These are phyloP conservation scores for Octopus sinensis DNA, from an alignment of 1,140 invertebrate species.

Conservation along the genomic window DNA sequence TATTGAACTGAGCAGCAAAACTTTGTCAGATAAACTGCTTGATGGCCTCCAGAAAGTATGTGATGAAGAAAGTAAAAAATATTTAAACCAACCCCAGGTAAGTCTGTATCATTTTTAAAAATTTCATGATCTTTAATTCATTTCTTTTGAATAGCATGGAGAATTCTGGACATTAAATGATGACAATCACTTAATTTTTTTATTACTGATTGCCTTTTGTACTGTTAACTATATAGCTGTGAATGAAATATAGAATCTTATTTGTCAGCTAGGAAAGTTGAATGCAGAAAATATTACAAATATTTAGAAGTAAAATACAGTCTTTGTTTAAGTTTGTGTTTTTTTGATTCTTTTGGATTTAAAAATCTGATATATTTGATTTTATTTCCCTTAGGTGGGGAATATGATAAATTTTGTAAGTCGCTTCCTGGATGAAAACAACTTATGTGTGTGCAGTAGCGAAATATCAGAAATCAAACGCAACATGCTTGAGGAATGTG, in stretches of 20 bases:
- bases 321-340: too few relatives aligned
- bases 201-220: too few relatives aligned
- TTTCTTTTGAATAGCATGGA: not conserved
- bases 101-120: not conserved
- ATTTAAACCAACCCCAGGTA: constrained; percentile 62
- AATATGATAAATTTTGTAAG: constrained; percentile 65
- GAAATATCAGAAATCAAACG: constrained; percentile 68
- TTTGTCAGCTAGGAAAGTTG: too few relatives aligned
- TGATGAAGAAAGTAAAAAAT: constrained; percentile 67
- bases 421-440: constrained; percentile 71
- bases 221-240: too few relatives aligned
- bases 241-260: too few relatives aligned
- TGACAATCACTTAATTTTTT: not conserved
- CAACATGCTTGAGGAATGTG: constrained; percentile 54
- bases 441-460: constrained; percentile 71
- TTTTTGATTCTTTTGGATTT: not conserved
- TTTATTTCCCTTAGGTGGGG: constrained; percentile 56
- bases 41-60: constrained; percentile 65
- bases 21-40: constrained; percentile 66
- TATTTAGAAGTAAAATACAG: too few relatives aligned
- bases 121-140: not conserved
- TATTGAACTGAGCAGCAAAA: constrained; percentile 74
- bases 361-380: constrained; percentile 17
- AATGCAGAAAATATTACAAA: too few relatives aligned
- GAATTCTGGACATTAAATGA: too few relatives aligned